A percentile compares a stretch with the other conserved stretches of the same genome.
Conservation (phyloP, 2,113 vertebrate genomes). For the Cryptotis parvus region DNA sequence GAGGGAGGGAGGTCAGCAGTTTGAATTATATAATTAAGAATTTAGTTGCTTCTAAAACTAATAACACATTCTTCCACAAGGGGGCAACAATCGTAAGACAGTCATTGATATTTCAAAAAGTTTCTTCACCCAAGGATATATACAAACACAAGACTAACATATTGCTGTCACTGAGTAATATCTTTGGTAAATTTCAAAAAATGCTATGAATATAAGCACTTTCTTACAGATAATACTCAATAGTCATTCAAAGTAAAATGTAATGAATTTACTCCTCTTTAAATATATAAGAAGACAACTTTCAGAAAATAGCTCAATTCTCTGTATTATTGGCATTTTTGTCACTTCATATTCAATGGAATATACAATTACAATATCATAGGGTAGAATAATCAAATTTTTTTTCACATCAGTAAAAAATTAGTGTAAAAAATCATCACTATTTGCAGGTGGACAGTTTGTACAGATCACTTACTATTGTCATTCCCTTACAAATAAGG, state of each 20-base stretch:
- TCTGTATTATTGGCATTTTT: background rate
- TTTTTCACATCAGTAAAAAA: background rate
- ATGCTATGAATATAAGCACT: background rate
- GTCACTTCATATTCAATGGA: background rate
- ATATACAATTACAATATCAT: constrained; percentile 5
- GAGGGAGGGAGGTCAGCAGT: too few relatives aligned
- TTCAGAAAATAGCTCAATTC: constrained; percentile 7
- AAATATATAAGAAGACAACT: constrained; percentile 18
- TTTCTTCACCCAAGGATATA: background rate
- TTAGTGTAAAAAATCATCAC: background rate
- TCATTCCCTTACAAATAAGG: background rate
- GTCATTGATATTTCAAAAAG: constrained; percentile 31
- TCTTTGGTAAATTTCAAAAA: constrained; percentile 22
- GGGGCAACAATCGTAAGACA: constrained; percentile 85
- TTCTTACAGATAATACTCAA: background rate
- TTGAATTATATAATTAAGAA: background rate
- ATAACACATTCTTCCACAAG: constrained; percentile 84
- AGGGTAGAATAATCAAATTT: background rate
- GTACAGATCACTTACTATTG: background rate
- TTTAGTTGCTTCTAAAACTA: constrained; percentile 26
- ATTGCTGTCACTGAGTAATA: background rate
- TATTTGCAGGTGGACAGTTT: background rate
- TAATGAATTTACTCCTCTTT: background rate
- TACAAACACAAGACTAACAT: constrained; percentile 15
- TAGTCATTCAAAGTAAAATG: background rate